These are phyloP conservation scores for Syngnathoides biaculeatus DNA, from an alignment of 2,113 vertebrate genomes.

Conservation along the genomic window DNA sequence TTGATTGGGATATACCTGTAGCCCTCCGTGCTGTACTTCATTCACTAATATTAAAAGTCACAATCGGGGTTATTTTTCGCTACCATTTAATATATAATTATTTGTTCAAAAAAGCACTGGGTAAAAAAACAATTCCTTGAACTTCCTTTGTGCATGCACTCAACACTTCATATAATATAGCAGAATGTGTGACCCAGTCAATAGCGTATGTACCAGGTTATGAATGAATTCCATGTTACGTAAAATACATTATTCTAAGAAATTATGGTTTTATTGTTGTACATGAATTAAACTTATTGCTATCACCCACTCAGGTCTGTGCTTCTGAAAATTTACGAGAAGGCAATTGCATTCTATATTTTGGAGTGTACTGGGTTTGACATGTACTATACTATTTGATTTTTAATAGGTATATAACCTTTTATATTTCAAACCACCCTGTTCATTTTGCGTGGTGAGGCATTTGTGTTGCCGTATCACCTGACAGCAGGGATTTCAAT, in stretches of 20 bases:
- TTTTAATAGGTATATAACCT: not conserved
- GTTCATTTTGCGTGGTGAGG: conserved; percentile 42
- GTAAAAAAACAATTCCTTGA: too few relatives aligned
- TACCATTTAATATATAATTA: too few relatives aligned
- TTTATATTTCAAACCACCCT: conserved; percentile 33
- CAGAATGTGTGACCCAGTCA: too few relatives aligned
- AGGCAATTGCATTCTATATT: not conserved
- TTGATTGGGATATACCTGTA: conserved; percentile 2
- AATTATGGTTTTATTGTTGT: not conserved
- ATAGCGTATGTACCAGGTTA: too few relatives aligned
- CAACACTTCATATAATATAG: too few relatives aligned
- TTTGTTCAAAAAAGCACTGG: too few relatives aligned
- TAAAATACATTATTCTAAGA: too few relatives aligned
- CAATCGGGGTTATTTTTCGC: not conserved
- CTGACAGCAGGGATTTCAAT: conserved; percentile 57
- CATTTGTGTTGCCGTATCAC: conserved; percentile 37
- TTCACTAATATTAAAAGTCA: not conserved
- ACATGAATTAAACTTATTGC: not conserved
- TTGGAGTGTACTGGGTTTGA: not conserved
- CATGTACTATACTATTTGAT: too few relatives aligned
- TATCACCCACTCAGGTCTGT: not conserved
- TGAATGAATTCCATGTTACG: not conserved
- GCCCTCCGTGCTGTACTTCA: too few relatives aligned
- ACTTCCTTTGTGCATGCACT: too few relatives aligned
- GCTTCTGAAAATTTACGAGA: not conserved